Evolutionary conservation across 1,140 invertebrate genomes (phyloP), one percentile per base, ranked within the genome.

Genomic region (Tyrophagus putrescentiae): DNA sequence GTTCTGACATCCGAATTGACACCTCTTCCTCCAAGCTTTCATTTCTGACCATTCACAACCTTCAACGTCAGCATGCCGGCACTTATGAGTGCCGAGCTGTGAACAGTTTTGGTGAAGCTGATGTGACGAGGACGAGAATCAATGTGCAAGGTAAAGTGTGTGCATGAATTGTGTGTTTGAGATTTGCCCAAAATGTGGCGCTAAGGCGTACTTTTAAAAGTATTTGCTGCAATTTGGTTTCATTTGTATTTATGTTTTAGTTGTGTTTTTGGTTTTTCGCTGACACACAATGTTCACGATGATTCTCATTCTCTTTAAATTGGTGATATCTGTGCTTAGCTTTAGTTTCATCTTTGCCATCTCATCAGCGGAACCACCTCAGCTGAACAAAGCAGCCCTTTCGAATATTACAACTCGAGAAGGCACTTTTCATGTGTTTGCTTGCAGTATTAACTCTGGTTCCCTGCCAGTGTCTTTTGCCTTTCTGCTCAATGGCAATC

Each of bases 61-160:
- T 27, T 3, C 32, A 54, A 2, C 4, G 25, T 28, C 34, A 57
- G 13, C 60, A 64, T 28, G 53, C 60, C 7, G 63, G 57, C 50
- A n/a, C 6, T 1, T 64, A 64, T 18, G 33, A 60, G 53, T 64
- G 63, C 25, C 32, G 31, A 9, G 63, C n/a, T n/a, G n/a, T 53
- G 1, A 45, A 59, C 23, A 64, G 62, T 42, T 60, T 53, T 18
- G 48, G 4, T 13, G 52, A 34, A 36, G n/a, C 27, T 18, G 52
- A 54, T 54, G n/a, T 13, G 13, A 1, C 27, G 11, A 33, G 18
- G 1, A 11, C 39, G n/a, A 31, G 25, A 13, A 13, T 54, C 13
- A 54, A 11, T 28, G 52, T 54, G 11, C 32, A 54, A 54, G 52
- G 7, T 3, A 31, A 27, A n/a, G 3, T 54, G 9, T 54, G 6